Base-by-base conservation (phyloP, 2,797 vertebrate species). In the Pipistrellus pygmaeus region DNA sequence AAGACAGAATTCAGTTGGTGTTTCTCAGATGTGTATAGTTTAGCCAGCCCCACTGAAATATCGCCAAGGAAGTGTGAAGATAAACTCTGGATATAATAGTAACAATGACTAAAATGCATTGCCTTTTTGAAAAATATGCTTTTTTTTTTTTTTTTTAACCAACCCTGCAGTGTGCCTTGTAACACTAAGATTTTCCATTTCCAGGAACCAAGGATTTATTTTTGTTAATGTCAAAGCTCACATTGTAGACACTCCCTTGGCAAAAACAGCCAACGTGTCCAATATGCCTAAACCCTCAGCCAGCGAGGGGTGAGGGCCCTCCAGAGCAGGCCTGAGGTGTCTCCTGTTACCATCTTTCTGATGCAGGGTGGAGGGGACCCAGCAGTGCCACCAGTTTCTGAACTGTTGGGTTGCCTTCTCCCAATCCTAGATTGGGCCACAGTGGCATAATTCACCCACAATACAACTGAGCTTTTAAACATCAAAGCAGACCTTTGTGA, bases 101-200 rank as follows among this genome's bases (percentile, higher is more conserved):
- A 62, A 38, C 2, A 4, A 48, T 62, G 69, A 78, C 46, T 62
- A 10, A 88, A 85, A 85, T 3, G 23, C 57, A 76, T 41, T 27
- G 35, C 64, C 12, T 53, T 90, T 85, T 51, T 51, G 64, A 94
- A 95, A 86, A 86, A 60, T 32, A 44, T 85, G 5, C 38, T 38
- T 86, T 25, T 57, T 57, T 55, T 21, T 57, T 60, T 60, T 30
- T 27, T 60, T 60, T 62, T 86, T 64, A 77, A 69, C 81, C 57
- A 73, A 62, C 48, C 44, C 64, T 69, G 17, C 23, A 14, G 17
- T 30, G 20, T 60, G 72, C 64, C 64, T 82, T 13, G 2, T 80
- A 53, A 90, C n/a, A 89, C 41, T 57, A 93, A 64, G 25, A 83
- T 85, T 94, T 93, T 85, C 92, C 83, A 75, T 64, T 85, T 88